phyloP scores from a whole-genome alignment of 2,113 vertebrate genomes.

The Zosterops lateralis region DNA sequence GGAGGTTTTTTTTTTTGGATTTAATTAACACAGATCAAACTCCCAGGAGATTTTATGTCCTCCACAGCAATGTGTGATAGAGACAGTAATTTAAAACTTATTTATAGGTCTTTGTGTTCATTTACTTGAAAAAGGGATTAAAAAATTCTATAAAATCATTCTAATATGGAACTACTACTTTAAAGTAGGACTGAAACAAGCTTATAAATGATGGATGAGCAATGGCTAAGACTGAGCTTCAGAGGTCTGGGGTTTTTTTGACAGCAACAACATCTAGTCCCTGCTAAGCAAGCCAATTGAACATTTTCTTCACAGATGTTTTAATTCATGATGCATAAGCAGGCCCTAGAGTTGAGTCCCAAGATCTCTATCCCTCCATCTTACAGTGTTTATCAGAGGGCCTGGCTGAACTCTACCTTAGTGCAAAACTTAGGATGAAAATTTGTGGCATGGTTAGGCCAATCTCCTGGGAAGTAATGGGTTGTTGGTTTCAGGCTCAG shows the following conservation, averaged over 20 bases:
- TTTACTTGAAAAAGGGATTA: constrained; percentile 51
- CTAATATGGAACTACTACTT: not conserved
- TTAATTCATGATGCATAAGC: not conserved
- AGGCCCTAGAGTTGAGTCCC: not conserved
- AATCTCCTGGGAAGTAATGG: not conserved
- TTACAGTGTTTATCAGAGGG: not conserved
- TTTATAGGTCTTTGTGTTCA: constrained; percentile 58
- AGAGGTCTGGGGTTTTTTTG: not conserved
- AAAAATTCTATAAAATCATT: constrained; percentile 19
- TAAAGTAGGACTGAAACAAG: not conserved
- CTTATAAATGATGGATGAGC: not conserved
- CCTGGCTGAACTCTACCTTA: not conserved
- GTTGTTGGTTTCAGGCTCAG: not conserved
- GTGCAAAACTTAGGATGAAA: not conserved
- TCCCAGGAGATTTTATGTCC: constrained; percentile 59
- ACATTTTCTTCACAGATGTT: not conserved
- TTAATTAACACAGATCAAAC: constrained; percentile 69
- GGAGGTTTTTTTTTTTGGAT: not conserved
- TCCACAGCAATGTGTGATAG: constrained; percentile 45
- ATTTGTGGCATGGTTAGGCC: not conserved
- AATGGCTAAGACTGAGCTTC: not conserved
- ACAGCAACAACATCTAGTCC: not conserved
- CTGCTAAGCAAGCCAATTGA: not conserved
- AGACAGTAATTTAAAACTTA: constrained; percentile 64
- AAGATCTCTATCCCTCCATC: not conserved